phyloP scores from a whole-genome alignment of 2,113 vertebrate genomes.

The Osmerus mordax region DNA sequence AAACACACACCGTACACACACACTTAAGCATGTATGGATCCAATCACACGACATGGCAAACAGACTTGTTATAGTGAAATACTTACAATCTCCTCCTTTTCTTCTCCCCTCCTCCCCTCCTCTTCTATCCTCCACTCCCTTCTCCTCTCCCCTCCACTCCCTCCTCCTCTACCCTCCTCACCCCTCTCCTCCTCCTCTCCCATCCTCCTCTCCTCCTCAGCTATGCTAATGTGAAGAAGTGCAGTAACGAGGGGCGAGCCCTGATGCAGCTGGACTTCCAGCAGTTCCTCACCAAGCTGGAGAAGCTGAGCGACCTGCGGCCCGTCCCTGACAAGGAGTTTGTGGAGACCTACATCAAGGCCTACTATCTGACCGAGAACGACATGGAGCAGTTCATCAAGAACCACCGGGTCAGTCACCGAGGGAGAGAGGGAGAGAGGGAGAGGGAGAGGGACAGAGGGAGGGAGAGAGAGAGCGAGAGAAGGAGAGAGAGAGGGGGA shows the following conservation, averaged over 20 bases:
- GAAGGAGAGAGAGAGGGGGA: not conserved
- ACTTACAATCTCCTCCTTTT: not conserved
- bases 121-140: conserved; percentile 5
- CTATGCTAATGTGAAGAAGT: conserved; percentile 97
- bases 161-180: not conserved
- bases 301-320: conserved; percentile 95
- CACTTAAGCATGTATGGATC: not conserved
- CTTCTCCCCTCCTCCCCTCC: conserved; percentile 9
- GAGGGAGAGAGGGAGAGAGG: not conserved
- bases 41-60: not conserved
- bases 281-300: conserved; percentile 97
- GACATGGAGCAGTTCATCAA: conserved; percentile 99
- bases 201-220: conserved; percentile 53
- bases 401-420: conserved; percentile 86
- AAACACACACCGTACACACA: conserved; percentile 1
- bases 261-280: conserved; percentile 99
- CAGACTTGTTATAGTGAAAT: not conserved
- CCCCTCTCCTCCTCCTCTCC: no score
- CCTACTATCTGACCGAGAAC: conserved; percentile 96
- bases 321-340: conserved; percentile 98
- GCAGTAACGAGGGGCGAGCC: conserved; percentile 96
- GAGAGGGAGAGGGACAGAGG: not conserved
- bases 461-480: not conserved
- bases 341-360: conserved; percentile 98
- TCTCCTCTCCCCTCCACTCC: conserved; percentile 14